Evolutionary conservation across 2,888 invertebrate species (phyloP), one percentile per base, ranked within the genome.

Genomic region (Troides aeacus): DNA sequence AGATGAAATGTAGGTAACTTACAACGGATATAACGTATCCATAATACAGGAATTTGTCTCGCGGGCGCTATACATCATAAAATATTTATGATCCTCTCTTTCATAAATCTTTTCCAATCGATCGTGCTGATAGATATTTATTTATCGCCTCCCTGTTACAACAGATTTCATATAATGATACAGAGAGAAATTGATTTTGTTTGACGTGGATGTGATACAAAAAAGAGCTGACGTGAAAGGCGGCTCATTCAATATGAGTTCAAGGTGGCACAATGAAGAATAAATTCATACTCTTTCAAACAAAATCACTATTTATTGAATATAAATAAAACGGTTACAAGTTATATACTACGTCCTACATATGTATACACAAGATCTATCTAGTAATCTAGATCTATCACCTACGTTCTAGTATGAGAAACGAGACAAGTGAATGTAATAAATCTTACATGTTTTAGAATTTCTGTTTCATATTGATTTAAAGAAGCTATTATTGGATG

Each of bases 1-100:
- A 69, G 60, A 69, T 64, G 60, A 56, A 56, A 69, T 69, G 56
- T 64, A 62, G 62, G 62, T 57, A 64, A 30, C 36, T 21, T 60
- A 30, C 7, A 30, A 58, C 61, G 53, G 24, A 66, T 62, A 39
- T 46, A 58, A 58, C 58, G 23, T 66, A 66, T 66, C 36, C 6
- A 46, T 66, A 39, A 62, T 60, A 64, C 57, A 68, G 30, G 61
- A 62, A 69, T 69, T 62, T 70, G 64, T 70, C 62, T 58, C 39
- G 42, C 21, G 30, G 62, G 61, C 46, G 58, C 39, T 66, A 58
- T 69, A 66, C n/a, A 36, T 69, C 69, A 69, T 68, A 68, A 57
- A 63, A 64, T 68, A 68, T 69, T 62, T 69, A 69, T 69, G 57
- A 62, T 53, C 57, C 39, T 5, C 50, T 60, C 68, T 60, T 64